These are phyloP conservation scores for Megaceryle maxima DNA, from an alignment of 2,113 vertebrate species.

Conservation along the genomic window DNA sequence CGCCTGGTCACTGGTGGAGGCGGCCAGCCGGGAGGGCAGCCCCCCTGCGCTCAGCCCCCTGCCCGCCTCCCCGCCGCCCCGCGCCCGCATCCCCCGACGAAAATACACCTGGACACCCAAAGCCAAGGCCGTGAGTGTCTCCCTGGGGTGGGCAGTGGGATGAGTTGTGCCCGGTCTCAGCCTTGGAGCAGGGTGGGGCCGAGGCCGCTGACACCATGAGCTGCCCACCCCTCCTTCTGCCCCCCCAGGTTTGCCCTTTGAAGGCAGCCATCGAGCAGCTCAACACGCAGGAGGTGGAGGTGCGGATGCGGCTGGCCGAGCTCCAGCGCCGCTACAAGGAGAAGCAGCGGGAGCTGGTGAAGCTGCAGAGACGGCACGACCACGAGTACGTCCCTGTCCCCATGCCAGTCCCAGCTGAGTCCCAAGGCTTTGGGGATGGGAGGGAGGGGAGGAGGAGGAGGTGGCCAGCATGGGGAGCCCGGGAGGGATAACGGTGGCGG, in stretches of 20 bases:
- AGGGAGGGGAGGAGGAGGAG: no score
- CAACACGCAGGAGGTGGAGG: slow-evolving; percentile 90
- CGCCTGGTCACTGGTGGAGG: slow-evolving; percentile 85
- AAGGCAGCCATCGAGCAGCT: slow-evolving; percentile 90
- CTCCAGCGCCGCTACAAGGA: slow-evolving; percentile 93
- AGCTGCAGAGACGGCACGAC: slow-evolving; percentile 79
- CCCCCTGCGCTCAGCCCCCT: slow-evolving; percentile 48
- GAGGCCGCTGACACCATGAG: not conserved
- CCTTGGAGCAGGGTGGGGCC: accelerated
- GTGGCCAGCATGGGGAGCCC: no score
- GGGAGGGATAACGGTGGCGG: not conserved
- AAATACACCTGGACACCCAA: slow-evolving; percentile 94
- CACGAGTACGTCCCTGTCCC: not conserved
- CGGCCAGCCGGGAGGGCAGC: slow-evolving; percentile 72
- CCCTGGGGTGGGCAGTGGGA: not conserved
- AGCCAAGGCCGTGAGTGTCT: slow-evolving; percentile 86
- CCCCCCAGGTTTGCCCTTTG: slow-evolving; percentile 86
- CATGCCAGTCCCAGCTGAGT: accelerated
- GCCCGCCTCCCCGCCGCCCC: slow-evolving; percentile 66
- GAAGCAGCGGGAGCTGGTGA: slow-evolving; percentile 92
- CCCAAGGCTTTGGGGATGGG: no score
- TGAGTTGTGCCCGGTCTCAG: not conserved
- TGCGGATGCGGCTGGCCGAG: slow-evolving; percentile 91
- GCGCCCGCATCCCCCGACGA: slow-evolving; percentile 83
- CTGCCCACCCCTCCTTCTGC: not conserved